Conservation (phyloP, 2,888 invertebrate species). For the Scaptodrosophila latifasciaeformis region DNA sequence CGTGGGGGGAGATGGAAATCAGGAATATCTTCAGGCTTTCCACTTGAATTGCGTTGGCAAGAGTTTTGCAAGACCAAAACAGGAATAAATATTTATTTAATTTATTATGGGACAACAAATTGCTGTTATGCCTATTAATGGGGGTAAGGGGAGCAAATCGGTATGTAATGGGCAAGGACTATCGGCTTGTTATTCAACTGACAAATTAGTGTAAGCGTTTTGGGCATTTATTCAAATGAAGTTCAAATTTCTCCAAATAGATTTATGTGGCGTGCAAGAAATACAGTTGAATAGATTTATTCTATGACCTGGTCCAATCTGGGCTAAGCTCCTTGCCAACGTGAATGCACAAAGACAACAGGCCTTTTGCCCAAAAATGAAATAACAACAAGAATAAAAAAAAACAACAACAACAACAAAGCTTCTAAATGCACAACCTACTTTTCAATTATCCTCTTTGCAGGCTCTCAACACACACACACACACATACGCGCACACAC, state of each 20-base stretch:
- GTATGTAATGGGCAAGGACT: slow-evolving; percentile 33
- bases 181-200: neutral
- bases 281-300: no score
- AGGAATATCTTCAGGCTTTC: slow-evolving; percentile 61
- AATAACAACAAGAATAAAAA: neutral
- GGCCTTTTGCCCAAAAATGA: no score
- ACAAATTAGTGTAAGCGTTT: slow-evolving; percentile 1
- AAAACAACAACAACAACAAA: neutral
- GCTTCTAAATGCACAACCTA: slow-evolving; percentile 47
- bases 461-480: slow-evolving; percentile 1
- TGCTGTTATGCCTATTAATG: slow-evolving; percentile 16
- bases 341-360: no score
- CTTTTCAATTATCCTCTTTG: slow-evolving; percentile 53
- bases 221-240: neutral
- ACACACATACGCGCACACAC: neutral
- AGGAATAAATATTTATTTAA: slow-evolving; percentile 49
- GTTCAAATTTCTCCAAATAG: neutral
- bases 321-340: no score
- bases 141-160: slow-evolving; percentile 37
- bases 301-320: no score
- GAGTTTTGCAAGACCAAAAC: neutral
- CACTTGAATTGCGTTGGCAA: slow-evolving; percentile 41
- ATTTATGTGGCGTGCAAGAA: no score
- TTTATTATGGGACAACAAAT: slow-evolving; percentile 54
- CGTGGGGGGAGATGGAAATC: neutral